These are phyloP conservation scores for Lamprotornis superbus DNA, from an alignment of 2,113 vertebrate species.

Conservation along the genomic window DNA sequence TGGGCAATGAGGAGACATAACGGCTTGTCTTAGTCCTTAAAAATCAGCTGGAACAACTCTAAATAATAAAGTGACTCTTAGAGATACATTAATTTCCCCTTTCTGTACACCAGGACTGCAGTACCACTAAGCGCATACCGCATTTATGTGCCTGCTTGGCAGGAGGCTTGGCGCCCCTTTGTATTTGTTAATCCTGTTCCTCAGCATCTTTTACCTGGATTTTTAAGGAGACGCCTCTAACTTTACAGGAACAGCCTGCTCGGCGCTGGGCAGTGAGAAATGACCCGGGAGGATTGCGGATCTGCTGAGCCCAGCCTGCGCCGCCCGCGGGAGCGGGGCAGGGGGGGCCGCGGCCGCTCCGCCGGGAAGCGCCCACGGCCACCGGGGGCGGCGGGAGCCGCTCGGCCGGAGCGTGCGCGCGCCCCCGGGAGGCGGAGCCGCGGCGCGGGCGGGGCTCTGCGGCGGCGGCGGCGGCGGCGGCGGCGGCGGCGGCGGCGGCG, in stretches of 20 bases:
- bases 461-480: neutral
- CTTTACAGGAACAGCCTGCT: neutral
- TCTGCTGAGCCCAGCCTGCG: fast-evolving
- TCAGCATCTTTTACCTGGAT: neutral
- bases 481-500: neutral
- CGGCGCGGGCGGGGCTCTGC: neutral
- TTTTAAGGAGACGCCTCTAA: neutral
- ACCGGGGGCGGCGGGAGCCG: neutral
- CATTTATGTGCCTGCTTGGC: neutral
- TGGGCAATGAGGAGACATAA: neutral
- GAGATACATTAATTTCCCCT: neutral
- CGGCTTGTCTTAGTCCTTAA: neutral
- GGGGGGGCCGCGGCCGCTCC: neutral
- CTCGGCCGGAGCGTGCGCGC: neutral
- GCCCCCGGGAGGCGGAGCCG: neutral
- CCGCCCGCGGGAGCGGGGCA: no score
- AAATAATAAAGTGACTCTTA: fast-evolving
- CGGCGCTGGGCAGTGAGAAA: neutral
- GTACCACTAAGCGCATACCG: fast-evolving
- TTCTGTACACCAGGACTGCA: neutral
- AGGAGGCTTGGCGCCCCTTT: neutral
- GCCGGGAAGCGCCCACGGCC: neutral
- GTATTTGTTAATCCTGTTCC: no score
- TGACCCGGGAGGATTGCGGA: fast-evolving
- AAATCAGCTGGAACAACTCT: neutral